These are phyloP conservation scores for Coilia nasus DNA, from an alignment of 2,797 vertebrate species.

Conservation along the genomic window DNA sequence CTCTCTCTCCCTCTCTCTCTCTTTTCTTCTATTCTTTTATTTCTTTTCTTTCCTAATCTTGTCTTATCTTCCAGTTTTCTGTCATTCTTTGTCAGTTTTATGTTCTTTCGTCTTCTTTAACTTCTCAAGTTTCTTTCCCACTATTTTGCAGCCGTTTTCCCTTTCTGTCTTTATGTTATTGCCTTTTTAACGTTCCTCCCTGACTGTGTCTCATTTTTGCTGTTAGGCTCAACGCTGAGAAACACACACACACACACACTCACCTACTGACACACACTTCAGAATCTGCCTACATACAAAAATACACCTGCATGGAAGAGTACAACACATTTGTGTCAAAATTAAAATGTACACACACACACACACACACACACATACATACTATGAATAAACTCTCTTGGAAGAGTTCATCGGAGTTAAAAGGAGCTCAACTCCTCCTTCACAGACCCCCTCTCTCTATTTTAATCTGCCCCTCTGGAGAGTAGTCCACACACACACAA, in stretches of 20 bases:
- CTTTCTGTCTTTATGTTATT: background rate
- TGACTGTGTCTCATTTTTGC: background rate
- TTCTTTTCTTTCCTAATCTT: background rate
- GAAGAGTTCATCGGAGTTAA: background rate
- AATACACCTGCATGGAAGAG: background rate
- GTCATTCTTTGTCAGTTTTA: background rate
- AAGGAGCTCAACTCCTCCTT: constrained; percentile 15
- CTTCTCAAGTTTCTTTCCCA: background rate
- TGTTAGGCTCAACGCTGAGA: background rate
- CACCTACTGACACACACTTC: background rate
- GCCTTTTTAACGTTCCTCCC: background rate
- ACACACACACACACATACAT: constrained; percentile 10
- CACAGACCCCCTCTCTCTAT: constrained; percentile 1
- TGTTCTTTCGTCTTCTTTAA: background rate
- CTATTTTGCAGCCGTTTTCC: background rate
- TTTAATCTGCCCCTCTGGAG: constrained; percentile 14
- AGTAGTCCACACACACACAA: background rate
- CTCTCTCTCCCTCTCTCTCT: background rate
- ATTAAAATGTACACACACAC: background rate
- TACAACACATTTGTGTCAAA: background rate
- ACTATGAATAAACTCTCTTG: background rate
- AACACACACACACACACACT: background rate
- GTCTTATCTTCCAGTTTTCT: background rate
- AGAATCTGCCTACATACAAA: background rate
- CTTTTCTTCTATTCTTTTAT: constrained; percentile 18